These are phyloP conservation scores for Saxicola maurus DNA, from an alignment of 2,797 vertebrate genomes.

Conservation along the genomic window DNA sequence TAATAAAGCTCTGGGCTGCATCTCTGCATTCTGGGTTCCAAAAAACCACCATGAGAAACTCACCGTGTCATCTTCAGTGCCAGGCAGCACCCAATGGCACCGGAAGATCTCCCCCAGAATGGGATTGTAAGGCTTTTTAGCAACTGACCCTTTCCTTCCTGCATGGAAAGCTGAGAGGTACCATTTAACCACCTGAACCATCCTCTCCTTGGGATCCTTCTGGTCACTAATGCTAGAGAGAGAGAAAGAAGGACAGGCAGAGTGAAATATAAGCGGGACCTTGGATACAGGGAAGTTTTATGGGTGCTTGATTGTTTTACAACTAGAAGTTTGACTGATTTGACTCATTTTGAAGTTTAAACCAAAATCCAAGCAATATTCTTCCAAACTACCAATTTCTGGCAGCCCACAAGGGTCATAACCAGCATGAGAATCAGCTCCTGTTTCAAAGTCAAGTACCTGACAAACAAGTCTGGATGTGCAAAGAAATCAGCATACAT, in stretches of 20 bases:
- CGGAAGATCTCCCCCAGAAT: conserved; percentile 96
- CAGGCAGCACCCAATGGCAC: conserved; percentile 92
- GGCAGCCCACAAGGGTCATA: not conserved
- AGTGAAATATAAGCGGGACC: not conserved
- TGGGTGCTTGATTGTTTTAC: not conserved
- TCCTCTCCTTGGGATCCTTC: conserved; percentile 88
- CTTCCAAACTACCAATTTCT: not conserved
- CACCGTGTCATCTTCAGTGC: conserved; percentile 79
- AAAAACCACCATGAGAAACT: conserved; percentile 28
- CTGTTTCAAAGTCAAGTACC: conserved; percentile 72
- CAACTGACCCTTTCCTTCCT: conserved; percentile 95
- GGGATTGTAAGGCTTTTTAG: conserved; percentile 98
- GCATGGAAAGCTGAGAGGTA: conserved; percentile 98
- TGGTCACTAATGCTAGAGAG: conserved; percentile 89
- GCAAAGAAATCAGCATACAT: conserved; percentile 99
- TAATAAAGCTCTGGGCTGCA: not conserved
- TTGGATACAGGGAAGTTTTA: not conserved
- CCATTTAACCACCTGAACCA: conserved; percentile 96
- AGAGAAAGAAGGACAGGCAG: not conserved
- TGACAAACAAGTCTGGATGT: conserved; percentile 97
- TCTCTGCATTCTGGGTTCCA: not conserved
- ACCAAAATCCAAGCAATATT: not conserved
- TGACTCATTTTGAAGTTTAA: not conserved
- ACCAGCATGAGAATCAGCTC: not conserved
- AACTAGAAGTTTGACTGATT: not conserved